Evolutionary conservation across 2,888 invertebrate genomes (phyloP).

Genomic region (Asteroscopus sphinx): DNA sequence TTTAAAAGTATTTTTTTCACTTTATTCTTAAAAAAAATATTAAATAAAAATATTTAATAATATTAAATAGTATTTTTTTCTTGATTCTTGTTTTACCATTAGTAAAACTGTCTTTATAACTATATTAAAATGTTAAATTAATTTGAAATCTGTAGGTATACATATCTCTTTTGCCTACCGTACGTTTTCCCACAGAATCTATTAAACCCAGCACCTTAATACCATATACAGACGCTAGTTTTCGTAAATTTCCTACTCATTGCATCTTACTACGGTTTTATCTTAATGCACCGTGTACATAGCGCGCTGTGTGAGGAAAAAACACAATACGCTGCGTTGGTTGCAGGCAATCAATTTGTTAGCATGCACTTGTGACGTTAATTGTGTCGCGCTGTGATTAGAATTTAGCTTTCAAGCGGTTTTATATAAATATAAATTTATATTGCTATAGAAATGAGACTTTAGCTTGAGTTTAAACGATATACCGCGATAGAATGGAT

Average conservation of each 20-base stretch:
- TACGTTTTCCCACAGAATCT: not conserved
- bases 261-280: slow-evolving; percentile 1
- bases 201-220: not conserved
- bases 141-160: no score
- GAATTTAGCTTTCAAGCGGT: not conserved
- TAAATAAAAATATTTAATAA: no score
- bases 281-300: slow-evolving; percentile 13
- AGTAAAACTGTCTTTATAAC: no score
- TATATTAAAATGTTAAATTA: no score
- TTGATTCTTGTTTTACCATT: no score
- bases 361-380: slow-evolving; percentile 13
- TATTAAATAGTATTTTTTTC: no score
- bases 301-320: slow-evolving; percentile 1
- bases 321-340: slow-evolving; percentile 9
- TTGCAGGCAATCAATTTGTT: slow-evolving; percentile 20
- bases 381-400: slow-evolving; percentile 6
- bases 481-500: no score
- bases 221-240: slow-evolving; percentile 9
- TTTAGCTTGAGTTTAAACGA: not conserved
- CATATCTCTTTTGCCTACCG: no score
- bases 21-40: no score
- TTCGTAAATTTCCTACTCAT: slow-evolving; percentile 11
- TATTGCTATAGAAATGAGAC: not conserved
- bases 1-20: no score
- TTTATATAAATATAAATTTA: not conserved